Conservation (phyloP, 2,113 vertebrate species). For the Rhea americana region DNA sequence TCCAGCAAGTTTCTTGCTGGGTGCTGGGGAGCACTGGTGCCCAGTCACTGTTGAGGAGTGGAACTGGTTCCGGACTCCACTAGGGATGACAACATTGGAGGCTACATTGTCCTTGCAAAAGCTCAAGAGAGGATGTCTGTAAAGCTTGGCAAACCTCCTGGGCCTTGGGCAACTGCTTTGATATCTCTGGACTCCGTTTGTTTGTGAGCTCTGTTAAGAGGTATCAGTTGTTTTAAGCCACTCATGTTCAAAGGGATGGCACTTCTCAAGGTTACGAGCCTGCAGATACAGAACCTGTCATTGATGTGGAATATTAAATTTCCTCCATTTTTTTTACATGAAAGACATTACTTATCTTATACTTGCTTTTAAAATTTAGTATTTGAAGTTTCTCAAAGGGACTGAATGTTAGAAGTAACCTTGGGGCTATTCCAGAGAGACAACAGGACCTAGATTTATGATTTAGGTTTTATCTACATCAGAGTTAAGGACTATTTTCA, state of each 20-base stretch:
- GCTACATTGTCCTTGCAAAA: background rate
- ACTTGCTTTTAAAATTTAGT: background rate
- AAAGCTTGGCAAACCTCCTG: accelerated
- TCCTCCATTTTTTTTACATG: background rate
- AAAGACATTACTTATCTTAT: background rate
- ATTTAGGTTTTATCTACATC: background rate
- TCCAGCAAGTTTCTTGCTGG: background rate
- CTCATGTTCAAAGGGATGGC: background rate
- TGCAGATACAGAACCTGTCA: background rate
- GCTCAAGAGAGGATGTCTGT: background rate
- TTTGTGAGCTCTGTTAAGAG: background rate
- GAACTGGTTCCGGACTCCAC: background rate
- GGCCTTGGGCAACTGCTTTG: background rate
- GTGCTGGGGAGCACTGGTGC: background rate
- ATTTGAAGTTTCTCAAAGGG: background rate
- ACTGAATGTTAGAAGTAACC: background rate
- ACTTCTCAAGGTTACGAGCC: background rate
- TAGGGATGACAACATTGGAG: background rate
- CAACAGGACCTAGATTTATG: background rate
- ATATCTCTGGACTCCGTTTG: background rate
- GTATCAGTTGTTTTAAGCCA: background rate
- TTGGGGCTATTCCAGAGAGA: background rate
- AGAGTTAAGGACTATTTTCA: background rate
- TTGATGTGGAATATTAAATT: background rate
- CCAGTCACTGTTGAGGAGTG: background rate